These are phyloP conservation scores for Limonius californicus DNA, from an alignment of 1,140 invertebrate genomes.

Conservation along the genomic window DNA sequence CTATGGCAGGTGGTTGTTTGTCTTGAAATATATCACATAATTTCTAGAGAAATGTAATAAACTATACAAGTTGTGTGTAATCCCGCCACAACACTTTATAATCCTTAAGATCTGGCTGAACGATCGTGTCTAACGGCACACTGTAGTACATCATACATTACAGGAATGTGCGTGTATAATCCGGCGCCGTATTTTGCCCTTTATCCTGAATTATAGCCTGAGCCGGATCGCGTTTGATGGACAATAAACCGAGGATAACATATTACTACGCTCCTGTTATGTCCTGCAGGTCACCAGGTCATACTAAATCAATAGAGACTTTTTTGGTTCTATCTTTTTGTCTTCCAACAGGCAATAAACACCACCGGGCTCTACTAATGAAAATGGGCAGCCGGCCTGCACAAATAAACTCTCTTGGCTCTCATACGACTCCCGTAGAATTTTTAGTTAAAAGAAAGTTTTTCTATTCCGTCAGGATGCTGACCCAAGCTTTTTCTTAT, in stretches of 20 bases:
- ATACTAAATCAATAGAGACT: not conserved
- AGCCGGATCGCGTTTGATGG: not conserved
- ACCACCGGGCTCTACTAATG: not conserved
- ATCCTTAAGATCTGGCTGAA: not conserved
- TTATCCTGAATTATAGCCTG: constrained; percentile 1
- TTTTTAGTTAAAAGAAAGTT: no score
- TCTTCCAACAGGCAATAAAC: not conserved
- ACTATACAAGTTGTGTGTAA: not conserved
- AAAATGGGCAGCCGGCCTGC: not conserved
- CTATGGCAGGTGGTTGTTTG: no score
- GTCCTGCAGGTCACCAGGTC: not conserved
- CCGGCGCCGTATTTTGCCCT: not conserved
- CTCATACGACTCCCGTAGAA: no score
- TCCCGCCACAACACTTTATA: not conserved
- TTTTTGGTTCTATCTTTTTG: constrained; percentile 1
- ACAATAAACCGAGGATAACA: not conserved
- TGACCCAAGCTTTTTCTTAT: no score
- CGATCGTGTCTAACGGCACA: not conserved
- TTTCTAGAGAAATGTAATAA: not conserved
- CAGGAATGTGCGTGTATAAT: not conserved
- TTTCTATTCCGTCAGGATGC: no score
- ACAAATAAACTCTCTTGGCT: not conserved
- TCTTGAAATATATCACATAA: no score
- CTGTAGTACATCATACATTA: not conserved
- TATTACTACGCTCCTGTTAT: not conserved